phyloP scores from a whole-genome alignment of 2,888 invertebrate species.

The Morpho achilles region DNA sequence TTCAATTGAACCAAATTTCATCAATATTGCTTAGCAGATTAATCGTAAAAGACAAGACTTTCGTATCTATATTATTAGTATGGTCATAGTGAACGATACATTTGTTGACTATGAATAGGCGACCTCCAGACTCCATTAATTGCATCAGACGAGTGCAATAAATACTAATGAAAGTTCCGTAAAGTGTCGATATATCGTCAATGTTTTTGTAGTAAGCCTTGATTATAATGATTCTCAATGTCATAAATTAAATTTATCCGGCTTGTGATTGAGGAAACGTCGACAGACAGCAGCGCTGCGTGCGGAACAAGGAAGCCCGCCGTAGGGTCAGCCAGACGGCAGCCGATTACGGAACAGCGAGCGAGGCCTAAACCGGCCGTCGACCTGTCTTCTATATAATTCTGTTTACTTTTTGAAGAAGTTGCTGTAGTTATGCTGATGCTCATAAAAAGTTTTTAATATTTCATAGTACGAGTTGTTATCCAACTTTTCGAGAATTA shows the following conservation, averaged over 20 bases:
- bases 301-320: conserved; percentile 28
- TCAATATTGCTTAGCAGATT: no score
- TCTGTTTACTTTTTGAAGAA: conserved; percentile 3
- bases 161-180: no score
- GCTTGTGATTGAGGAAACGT: conserved; percentile 17
- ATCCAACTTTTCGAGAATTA: no score
- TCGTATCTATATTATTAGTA: no score
- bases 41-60: no score
- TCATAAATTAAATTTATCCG: conserved; percentile 12
- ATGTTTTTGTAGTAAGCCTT: conserved; percentile 2
- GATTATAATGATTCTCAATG: conserved; percentile 9
- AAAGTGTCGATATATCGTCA: not conserved
- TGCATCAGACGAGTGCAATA: no score
- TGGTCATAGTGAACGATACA: no score
- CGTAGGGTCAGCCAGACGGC: conserved; percentile 22
- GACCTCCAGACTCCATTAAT: no score
- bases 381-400: conserved; percentile 23
- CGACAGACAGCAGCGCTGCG: conserved; percentile 2
- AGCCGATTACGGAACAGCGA: conserved; percentile 23
- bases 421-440: not conserved
- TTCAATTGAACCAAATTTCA: no score
- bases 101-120: no score
- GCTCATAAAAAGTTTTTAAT: no score
- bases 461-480: no score
- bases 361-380: conserved; percentile 30